Percentiles rank a stretch among this genome's conserved stretches.
phyloP scores from a whole-genome alignment of 2,888 invertebrate genomes.

The Crossocerus cetratus region DNA sequence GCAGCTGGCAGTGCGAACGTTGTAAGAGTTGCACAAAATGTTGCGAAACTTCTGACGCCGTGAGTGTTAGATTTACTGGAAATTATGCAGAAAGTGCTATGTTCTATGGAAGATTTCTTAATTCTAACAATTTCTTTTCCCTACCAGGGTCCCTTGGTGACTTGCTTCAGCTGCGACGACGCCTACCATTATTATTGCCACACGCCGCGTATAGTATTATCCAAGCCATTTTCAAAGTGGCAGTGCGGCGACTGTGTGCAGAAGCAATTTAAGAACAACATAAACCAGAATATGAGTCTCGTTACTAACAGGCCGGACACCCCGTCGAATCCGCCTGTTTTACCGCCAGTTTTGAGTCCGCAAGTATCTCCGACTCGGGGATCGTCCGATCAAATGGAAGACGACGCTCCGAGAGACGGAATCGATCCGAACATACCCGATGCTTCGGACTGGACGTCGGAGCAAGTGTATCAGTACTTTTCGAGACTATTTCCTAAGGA shows the following conservation, averaged over 20 bases:
- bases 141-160: slow-evolving; percentile 83
- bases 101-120: background rate
- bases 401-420: slow-evolving; percentile 65
- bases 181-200: slow-evolving; percentile 91
- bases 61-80: slow-evolving; percentile 76
- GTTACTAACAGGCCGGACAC: slow-evolving; percentile 65
- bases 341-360: slow-evolving; percentile 72
- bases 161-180: slow-evolving; percentile 91
- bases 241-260: slow-evolving; percentile 83
- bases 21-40: slow-evolving; percentile 93
- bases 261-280: slow-evolving; percentile 63
- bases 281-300: slow-evolving; percentile 46
- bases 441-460: slow-evolving; percentile 88
- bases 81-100: background rate
- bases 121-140: slow-evolving; percentile 19
- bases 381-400: slow-evolving; percentile 68
- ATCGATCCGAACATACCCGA: slow-evolving; percentile 87
- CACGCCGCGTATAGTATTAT: slow-evolving; percentile 80
- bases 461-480: slow-evolving; percentile 90
- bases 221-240: slow-evolving; percentile 83
- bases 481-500: slow-evolving; percentile 87
- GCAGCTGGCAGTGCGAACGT: slow-evolving; percentile 92
- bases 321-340: slow-evolving; percentile 63
- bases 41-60: slow-evolving; percentile 86
- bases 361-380: slow-evolving; percentile 72